Evolutionary conservation across 2,888 invertebrate genomes (phyloP).

Genomic region (Hirtodrosophila alboralis): DNA sequence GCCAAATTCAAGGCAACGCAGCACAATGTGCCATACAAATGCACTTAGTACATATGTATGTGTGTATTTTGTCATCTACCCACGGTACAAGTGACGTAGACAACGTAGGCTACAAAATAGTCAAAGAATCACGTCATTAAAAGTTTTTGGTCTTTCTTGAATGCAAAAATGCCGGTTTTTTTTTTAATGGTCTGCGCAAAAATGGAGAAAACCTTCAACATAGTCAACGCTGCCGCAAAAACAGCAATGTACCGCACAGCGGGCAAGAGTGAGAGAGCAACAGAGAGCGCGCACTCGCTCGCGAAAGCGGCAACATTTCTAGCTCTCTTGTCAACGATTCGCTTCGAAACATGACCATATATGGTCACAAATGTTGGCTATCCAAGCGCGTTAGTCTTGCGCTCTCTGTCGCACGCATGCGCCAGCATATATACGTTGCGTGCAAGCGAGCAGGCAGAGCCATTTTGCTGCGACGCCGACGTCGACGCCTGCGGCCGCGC

Average conservation of each 20-base stretch:
- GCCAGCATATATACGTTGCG: constrained; percentile 19
- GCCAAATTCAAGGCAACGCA: constrained; percentile 28
- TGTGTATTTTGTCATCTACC: constrained; percentile 24
- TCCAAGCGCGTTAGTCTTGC: constrained; percentile 49
- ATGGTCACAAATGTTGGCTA: constrained; percentile 83
- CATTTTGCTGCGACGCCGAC: constrained; percentile 4
- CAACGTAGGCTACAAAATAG: constrained; percentile 53
- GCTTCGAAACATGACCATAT: constrained; percentile 83
- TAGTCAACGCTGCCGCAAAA: constrained; percentile 30
- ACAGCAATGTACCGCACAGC: constrained; percentile 2
- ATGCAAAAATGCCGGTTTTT: constrained; percentile 65
- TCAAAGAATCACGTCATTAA: constrained; percentile 67
- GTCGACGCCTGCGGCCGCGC: constrained; percentile 43
- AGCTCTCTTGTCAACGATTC: constrained; percentile 56
- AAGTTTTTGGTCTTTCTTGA: constrained; percentile 54
- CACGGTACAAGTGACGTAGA: constrained; percentile 58
- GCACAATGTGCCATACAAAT: constrained; percentile 1
- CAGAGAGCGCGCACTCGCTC: background rate
- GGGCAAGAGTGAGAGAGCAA: constrained; percentile 33
- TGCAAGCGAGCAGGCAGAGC: constrained; percentile 34
- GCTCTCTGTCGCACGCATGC: constrained; percentile 68
- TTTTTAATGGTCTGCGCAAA: constrained; percentile 59
- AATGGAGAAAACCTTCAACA: constrained; percentile 73
- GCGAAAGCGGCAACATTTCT: constrained; percentile 55
- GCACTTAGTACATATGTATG: background rate